Evolutionary conservation across 2,888 invertebrate genomes (phyloP).

Genomic region (Nesidiocoris tenuis): DNA sequence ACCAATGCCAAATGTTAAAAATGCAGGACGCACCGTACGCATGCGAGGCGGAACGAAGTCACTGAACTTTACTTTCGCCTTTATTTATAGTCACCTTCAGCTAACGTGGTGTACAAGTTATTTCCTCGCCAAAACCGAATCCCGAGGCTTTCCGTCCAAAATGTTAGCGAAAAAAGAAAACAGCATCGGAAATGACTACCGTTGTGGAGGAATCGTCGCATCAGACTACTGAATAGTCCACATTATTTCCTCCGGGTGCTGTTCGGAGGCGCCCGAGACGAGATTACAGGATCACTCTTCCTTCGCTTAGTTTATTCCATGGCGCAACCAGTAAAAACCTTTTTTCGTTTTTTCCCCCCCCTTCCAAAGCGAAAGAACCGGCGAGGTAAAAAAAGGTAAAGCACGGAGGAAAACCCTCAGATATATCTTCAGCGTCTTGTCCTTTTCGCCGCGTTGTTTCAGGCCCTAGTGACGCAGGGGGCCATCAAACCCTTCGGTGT

Average conservation of each 20-base stretch:
- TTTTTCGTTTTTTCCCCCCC: neutral
- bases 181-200: neutral
- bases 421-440: neutral
- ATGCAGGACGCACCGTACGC: too few relatives aligned
- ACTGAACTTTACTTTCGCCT: too few relatives aligned
- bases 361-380: neutral
- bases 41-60: too few relatives aligned
- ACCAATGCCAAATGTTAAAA: too few relatives aligned
- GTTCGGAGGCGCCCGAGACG: neutral
- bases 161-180: too few relatives aligned
- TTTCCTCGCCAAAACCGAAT: too few relatives aligned
- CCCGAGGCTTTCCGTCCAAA: too few relatives aligned
- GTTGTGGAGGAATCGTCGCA: neutral
- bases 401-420: neutral
- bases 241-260: neutral
- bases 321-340: neutral
- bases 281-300: neutral
- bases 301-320: neutral
- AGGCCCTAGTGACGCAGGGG: neutral
- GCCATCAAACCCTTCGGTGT: neutral
- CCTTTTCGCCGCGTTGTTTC: neutral
- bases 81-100: too few relatives aligned
- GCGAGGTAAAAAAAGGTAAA: neutral
- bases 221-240: neutral
- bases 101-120: too few relatives aligned